A percentile compares a stretch with the other conserved stretches of the same genome.
These are phyloP conservation scores for Zosterops borbonicus DNA, from an alignment of 2,113 vertebrate genomes.

Conservation along the genomic window DNA sequence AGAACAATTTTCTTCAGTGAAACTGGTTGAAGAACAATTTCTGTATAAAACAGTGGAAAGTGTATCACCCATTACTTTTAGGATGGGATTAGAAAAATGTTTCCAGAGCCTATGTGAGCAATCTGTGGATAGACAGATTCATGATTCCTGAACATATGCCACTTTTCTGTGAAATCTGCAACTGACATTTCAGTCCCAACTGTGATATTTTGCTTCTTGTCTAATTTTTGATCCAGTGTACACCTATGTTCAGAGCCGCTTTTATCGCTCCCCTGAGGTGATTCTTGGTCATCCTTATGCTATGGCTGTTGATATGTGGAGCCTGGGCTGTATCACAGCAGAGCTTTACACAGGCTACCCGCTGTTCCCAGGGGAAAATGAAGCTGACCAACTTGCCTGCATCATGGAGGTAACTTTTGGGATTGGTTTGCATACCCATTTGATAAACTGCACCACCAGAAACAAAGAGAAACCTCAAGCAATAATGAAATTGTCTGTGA, in stretches of 20 bases:
- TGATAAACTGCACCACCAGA: neutral
- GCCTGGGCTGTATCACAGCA: slow-evolving; percentile 91
- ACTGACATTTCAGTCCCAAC: neutral
- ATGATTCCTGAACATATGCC: neutral
- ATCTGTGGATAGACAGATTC: neutral
- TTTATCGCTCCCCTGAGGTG: slow-evolving; percentile 94
- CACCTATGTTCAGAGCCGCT: slow-evolving; percentile 93
- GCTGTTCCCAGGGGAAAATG: slow-evolving; percentile 91
- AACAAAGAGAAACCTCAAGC: neutral
- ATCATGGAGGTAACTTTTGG: slow-evolving; percentile 87
- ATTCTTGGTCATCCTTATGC: slow-evolving; percentile 92
- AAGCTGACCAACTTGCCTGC: slow-evolving; percentile 91
- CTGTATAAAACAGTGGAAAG: neutral
- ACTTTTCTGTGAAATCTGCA: neutral
- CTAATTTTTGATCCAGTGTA: slow-evolving; percentile 75
- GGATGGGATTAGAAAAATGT: neutral
- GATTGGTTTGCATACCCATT: neutral
- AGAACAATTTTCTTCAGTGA: neutral
- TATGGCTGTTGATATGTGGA: slow-evolving; percentile 97
- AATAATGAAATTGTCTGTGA: neutral
- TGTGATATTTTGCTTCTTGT: neutral
- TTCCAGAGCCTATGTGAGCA: neutral
- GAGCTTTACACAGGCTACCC: slow-evolving; percentile 90
- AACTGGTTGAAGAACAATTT: neutral
- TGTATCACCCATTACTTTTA: neutral